Conservation (phyloP, 2,797 vertebrate genomes). For the Lepus townsendii region DNA sequence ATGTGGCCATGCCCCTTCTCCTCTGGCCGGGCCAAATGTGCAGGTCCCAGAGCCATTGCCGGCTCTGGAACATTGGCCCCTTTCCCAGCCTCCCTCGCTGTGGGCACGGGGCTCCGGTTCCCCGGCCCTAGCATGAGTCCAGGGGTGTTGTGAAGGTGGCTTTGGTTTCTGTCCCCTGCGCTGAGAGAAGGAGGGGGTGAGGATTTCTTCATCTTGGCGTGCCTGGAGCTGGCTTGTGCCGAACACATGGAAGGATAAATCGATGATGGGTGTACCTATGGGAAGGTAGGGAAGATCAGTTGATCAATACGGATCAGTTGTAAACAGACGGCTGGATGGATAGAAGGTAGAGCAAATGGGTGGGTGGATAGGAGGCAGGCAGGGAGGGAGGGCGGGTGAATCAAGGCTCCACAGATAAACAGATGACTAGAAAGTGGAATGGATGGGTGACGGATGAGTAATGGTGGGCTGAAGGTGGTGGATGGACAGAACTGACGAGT, state of each 20-base stretch:
- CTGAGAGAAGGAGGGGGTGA: not conserved
- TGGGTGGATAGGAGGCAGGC: no score
- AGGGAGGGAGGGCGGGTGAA: not conserved
- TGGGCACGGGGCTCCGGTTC: not conserved
- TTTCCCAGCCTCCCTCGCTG: not conserved
- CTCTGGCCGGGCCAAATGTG: not conserved
- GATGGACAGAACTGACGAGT: not conserved
- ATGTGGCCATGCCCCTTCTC: no score
- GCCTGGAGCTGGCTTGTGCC: not conserved
- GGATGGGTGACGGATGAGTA: not conserved
- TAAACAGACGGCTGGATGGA: no score
- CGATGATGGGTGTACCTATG: no score
- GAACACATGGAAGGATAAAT: no score
- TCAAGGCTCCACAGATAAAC: no score
- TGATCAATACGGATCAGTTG: no score
- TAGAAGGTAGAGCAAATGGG: no score
- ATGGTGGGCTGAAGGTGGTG: not conserved
- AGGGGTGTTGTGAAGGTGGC: not conserved
- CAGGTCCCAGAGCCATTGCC: rapidly evolving
- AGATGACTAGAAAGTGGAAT: no score
- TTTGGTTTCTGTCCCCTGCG: not conserved
- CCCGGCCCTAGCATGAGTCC: not conserved
- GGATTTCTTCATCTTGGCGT: not conserved
- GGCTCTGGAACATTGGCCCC: no score
- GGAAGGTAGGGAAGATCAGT: no score